Percentiles rank a stretch among this genome's conserved stretches.
These are phyloP conservation scores for Tachysurus vachellii DNA, from an alignment of 2,113 vertebrate genomes.

Conservation along the genomic window DNA sequence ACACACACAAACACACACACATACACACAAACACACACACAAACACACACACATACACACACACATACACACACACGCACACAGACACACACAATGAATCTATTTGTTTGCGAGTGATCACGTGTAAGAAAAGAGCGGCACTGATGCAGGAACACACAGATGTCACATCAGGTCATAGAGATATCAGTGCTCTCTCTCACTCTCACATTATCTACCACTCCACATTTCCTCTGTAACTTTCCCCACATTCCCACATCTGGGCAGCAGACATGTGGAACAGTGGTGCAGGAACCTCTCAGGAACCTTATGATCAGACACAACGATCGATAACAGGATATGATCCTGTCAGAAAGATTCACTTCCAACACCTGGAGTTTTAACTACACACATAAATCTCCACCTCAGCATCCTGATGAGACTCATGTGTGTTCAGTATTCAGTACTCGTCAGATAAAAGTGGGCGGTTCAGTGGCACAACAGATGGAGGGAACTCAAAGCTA, in stretches of 20 bases:
- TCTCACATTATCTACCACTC: not conserved
- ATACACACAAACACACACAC: not conserved
- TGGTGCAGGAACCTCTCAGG: not conserved
- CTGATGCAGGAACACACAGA: not conserved
- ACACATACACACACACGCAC: constrained; percentile 14
- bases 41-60: constrained; percentile 11
- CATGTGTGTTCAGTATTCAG: not conserved
- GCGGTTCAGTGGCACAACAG: not conserved
- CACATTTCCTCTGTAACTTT: not conserved
- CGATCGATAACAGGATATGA: not conserved
- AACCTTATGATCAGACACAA: not conserved
- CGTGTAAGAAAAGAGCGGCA: constrained; percentile 5
- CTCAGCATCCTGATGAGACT: not conserved
- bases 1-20: no score
- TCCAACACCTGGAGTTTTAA: not conserved
- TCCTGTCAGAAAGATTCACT: not conserved
- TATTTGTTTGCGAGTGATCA: constrained; percentile 40
- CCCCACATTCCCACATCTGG: constrained; percentile 13
- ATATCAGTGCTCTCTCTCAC: not conserved
- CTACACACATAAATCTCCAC: not conserved
- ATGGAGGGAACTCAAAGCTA: constrained; percentile 24
- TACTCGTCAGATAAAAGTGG: not conserved
- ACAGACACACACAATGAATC: constrained; percentile 16
- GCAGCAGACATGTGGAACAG: constrained; percentile 26
- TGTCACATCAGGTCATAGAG: not conserved